A percentile compares a stretch with the other conserved stretches of the same genome.
These are phyloP conservation scores for Encarsia formosa DNA, from an alignment of 2,888 invertebrate genomes.

Conservation along the genomic window DNA sequence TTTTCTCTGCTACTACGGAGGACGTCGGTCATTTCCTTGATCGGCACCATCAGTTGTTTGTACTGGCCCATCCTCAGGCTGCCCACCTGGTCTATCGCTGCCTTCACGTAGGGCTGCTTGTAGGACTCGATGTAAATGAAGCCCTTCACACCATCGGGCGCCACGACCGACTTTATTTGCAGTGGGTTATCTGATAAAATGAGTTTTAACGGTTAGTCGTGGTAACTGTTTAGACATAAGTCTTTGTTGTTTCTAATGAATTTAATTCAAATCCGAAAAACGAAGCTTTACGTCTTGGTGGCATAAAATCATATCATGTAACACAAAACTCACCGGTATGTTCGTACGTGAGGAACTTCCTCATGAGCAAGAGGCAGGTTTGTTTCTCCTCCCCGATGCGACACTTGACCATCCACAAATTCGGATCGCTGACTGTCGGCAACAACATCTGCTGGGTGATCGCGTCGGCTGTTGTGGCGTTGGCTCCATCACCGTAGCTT, in stretches of 20 bases:
- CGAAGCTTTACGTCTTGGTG: too few species aligned
- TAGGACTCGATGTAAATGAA: conserved; percentile 98
- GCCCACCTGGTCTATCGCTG: conserved; percentile 89
- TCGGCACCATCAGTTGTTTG: conserved; percentile 97
- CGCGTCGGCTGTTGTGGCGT: conserved; percentile 97
- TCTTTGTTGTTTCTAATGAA: background rate
- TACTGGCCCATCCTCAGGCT: conserved; percentile 88
- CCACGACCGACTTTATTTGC: conserved; percentile 94
- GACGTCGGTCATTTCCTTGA: conserved; percentile 99
- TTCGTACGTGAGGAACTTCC: conserved; percentile 91
- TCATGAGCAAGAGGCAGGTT: conserved; percentile 88
- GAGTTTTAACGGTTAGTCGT: background rate
- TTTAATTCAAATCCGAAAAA: too few species aligned
- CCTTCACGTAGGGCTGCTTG: conserved; percentile 97
- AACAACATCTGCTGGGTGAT: conserved; percentile 96
- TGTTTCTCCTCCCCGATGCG: conserved; percentile 95
- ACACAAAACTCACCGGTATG: conserved; percentile 40
- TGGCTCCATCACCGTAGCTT: conserved; percentile 93
- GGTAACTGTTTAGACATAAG: background rate
- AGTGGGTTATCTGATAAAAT: conserved; percentile 68
- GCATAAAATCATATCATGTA: background rate
- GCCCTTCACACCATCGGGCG: conserved; percentile 96
- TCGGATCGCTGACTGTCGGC: conserved; percentile 98
- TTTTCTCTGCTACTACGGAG: conserved; percentile 94
- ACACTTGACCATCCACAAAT: conserved; percentile 99